A percentile compares a stretch with the other conserved stretches of the same genome.
Conservation (phyloP, 2,797 vertebrate genomes). For the Cynopterus sphinx region DNA sequence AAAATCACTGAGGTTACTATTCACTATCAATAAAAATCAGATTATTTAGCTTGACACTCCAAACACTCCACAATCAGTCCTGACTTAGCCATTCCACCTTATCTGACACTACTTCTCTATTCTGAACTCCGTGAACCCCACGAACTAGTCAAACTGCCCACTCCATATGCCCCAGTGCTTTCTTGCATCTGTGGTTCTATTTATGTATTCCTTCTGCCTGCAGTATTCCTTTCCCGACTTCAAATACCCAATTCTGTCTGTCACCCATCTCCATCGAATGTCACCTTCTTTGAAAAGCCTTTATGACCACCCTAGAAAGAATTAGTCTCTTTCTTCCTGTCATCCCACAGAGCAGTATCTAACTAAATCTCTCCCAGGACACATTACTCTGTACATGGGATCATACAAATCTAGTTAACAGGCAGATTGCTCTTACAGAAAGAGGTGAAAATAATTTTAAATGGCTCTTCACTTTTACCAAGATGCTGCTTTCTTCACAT, state of each 20-base stretch:
- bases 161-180: not conserved
- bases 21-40: not conserved
- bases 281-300: not conserved
- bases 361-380: not conserved
- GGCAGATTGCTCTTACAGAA: not conserved
- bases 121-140: not conserved
- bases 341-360: not conserved
- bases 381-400: not conserved
- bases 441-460: not conserved
- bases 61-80: not conserved
- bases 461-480: conserved; percentile 1
- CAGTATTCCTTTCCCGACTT: not conserved
- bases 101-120: not conserved
- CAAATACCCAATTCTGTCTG: not conserved
- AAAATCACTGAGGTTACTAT: not conserved
- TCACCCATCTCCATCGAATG: not conserved
- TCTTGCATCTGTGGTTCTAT: not conserved
- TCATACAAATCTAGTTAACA: not conserved
- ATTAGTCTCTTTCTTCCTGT: not conserved
- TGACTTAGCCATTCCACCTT: not conserved
- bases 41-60: not conserved
- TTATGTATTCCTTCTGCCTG: not conserved
- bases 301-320: not conserved
- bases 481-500: not conserved
- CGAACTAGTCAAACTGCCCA: not conserved